Conservation (phyloP, 2,888 invertebrate genomes). For the Ophion costatus region DNA sequence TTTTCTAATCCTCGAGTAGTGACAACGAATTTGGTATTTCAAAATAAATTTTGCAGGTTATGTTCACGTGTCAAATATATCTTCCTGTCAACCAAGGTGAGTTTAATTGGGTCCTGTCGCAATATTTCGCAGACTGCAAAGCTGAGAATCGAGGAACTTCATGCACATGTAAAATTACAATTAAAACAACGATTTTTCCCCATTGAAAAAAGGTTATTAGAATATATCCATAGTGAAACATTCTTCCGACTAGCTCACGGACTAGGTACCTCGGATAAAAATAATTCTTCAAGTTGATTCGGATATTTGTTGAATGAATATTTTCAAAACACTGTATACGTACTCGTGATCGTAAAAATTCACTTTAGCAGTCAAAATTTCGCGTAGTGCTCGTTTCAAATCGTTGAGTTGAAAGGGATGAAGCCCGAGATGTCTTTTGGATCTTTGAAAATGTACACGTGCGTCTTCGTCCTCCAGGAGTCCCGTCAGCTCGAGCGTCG, state of each 20-base stretch:
- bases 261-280: neutral
- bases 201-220: neutral
- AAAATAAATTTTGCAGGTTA: neutral
- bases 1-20: no score
- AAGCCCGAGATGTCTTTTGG: constrained; percentile 86
- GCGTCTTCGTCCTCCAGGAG: constrained; percentile 86
- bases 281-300: neutral
- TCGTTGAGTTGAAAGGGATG: constrained; percentile 88
- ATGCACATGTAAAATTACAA: no score
- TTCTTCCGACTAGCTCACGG: neutral
- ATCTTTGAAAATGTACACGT: constrained; percentile 85
- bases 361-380: constrained; percentile 86
- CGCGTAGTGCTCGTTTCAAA: constrained; percentile 86
- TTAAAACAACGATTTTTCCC: neutral
- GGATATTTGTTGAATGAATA: neutral
- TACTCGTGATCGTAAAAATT: constrained; percentile 87
- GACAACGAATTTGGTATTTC: neutral
- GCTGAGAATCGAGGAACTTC: no score
- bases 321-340: constrained; percentile 75
- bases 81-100: no score
- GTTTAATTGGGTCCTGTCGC: no score
- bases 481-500: constrained; percentile 84
- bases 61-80: neutral
- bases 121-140: no score
- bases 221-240: neutral